These are phyloP conservation scores for Tachina grossa DNA, from an alignment of 2,888 invertebrate genomes.

Conservation along the genomic window DNA sequence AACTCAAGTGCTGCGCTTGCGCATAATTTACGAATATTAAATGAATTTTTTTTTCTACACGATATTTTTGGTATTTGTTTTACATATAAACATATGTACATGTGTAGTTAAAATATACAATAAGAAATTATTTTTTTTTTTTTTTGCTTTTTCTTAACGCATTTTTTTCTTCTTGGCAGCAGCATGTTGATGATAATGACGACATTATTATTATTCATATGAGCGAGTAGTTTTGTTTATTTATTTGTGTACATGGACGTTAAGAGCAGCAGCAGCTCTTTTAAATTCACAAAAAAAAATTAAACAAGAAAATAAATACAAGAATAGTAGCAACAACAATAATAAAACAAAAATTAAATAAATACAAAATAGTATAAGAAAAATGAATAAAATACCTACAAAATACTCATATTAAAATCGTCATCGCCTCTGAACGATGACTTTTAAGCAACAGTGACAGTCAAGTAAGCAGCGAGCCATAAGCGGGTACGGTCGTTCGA, in stretches of 20 bases:
- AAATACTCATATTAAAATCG: slow-evolving; percentile 69
- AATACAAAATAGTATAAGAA: slow-evolving; percentile 40
- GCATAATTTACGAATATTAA: slow-evolving; percentile 65
- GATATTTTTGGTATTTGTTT: slow-evolving; percentile 49
- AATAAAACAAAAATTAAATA: slow-evolving; percentile 19
- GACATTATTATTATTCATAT: slow-evolving; percentile 3
- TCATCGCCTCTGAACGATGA: slow-evolving; percentile 71
- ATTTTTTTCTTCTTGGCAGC: slow-evolving; percentile 27
- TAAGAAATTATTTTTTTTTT: slow-evolving; percentile 24
- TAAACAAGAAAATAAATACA: slow-evolving; percentile 38
- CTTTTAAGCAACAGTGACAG: slow-evolving; percentile 69
- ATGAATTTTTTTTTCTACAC: slow-evolving; percentile 35
- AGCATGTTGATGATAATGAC: slow-evolving; percentile 39
- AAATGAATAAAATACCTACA: slow-evolving; percentile 58
- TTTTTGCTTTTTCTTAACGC: not conserved
- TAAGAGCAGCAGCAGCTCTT: slow-evolving; percentile 30
- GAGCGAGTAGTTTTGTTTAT: not conserved
- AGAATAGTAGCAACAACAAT: slow-evolving; percentile 31
- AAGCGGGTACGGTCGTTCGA: slow-evolving; percentile 69
- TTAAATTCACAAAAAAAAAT: slow-evolving; percentile 51
- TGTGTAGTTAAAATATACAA: not conserved
- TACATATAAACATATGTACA: slow-evolving; percentile 5
- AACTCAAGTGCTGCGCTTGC: slow-evolving; percentile 50
- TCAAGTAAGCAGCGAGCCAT: slow-evolving; percentile 69
- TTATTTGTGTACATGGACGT: slow-evolving; percentile 26